phyloP scores from a whole-genome alignment of 1,140 invertebrate genomes.

The Drosophila navojoa region DNA sequence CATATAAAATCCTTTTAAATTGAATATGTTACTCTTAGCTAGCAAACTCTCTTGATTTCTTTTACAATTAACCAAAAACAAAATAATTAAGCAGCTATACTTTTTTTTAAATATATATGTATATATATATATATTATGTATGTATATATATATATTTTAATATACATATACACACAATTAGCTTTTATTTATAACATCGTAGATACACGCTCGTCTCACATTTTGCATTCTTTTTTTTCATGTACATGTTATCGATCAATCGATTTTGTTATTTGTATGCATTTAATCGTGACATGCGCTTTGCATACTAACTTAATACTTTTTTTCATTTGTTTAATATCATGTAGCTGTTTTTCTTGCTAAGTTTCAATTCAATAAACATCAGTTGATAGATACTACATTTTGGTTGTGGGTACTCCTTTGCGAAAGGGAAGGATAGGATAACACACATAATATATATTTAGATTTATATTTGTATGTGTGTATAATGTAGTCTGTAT shows the following conservation, averaged over 20 bases:
- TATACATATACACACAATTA: too few relatives aligned
- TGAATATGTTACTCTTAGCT: not conserved
- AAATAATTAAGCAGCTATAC: slow-evolving; percentile 1
- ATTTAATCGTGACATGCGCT: slow-evolving; percentile 21
- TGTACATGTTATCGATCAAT: slow-evolving; percentile 12
- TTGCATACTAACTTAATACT: slow-evolving; percentile 25
- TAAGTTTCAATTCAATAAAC: slow-evolving; percentile 41
- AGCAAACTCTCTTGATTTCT: not conserved
- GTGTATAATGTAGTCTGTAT: slow-evolving; percentile 11
- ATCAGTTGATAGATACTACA: slow-evolving; percentile 38
- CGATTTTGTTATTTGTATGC: slow-evolving; percentile 20
- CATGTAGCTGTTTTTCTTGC: slow-evolving; percentile 5
- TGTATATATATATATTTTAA: slow-evolving; percentile 29
- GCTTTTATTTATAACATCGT: slow-evolving; percentile 60
- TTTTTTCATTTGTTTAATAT: not conserved
- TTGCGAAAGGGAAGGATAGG: slow-evolving; percentile 4
- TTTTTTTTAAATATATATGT: slow-evolving; percentile 46
- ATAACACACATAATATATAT: slow-evolving; percentile 2
- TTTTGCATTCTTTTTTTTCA: slow-evolving; percentile 24
- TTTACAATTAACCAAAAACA: not conserved
- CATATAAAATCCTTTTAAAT: not conserved
- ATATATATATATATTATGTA: slow-evolving; percentile 44
- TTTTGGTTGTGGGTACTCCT: slow-evolving; percentile 25
- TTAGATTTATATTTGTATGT: slow-evolving; percentile 17
- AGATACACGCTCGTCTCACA: slow-evolving; percentile 45